A percentile compares a stretch with the other conserved stretches of the same genome.
Evolutionary conservation across 2,797 vertebrate genomes (phyloP).

Genomic region (Vireo griseus): DNA sequence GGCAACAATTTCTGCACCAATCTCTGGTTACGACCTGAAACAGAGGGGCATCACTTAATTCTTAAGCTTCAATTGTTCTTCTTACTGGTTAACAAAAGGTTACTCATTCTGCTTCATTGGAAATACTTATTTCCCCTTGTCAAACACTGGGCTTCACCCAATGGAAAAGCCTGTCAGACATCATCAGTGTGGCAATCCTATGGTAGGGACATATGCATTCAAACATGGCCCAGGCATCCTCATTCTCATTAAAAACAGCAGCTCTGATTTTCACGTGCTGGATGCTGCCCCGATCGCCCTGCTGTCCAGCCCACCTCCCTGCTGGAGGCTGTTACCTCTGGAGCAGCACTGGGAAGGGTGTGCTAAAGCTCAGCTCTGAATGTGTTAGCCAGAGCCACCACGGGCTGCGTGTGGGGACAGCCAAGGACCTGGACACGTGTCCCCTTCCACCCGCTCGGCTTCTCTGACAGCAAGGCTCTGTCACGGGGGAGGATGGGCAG

Average conservation of each 20-base stretch:
- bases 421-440: accelerated
- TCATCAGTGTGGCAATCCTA: not conserved
- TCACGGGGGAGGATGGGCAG: slow-evolving; percentile 23
- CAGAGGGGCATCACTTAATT: not conserved
- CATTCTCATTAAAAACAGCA: not conserved
- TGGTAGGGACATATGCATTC: not conserved
- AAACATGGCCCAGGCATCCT: not conserved
- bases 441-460: not conserved
- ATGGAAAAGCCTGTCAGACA: not conserved
- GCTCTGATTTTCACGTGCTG: not conserved
- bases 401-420: accelerated
- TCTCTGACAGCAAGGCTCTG: not conserved
- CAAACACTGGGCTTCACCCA: not conserved
- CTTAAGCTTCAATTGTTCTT: not conserved
- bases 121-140: not conserved
- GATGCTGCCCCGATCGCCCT: not conserved
- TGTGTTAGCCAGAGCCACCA: accelerated
- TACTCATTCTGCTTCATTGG: not conserved
- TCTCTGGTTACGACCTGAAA: not conserved
- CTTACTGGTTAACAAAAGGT: not conserved
- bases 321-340: not conserved
- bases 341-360: not conserved
- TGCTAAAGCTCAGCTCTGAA: not conserved
- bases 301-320: not conserved
- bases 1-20: not conserved